Evolutionary conservation across 2,113 vertebrate species (phyloP), one percentile per base, ranked within the genome.

Genomic region (Galeopterus variegatus): DNA sequence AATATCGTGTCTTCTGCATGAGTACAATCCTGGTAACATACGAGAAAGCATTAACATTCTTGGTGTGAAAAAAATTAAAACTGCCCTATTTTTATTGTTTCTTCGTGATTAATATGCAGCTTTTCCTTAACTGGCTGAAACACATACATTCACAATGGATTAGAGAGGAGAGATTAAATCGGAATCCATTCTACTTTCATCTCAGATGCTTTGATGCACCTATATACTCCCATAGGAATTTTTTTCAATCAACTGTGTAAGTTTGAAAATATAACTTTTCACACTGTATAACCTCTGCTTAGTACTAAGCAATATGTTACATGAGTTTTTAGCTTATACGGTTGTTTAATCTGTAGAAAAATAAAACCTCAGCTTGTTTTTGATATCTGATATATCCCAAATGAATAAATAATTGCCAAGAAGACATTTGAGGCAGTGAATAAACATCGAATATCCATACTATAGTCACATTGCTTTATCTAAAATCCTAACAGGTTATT

Each of bases 1-100:
- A 62, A 36, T 72, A 21, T 72, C 54, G 18, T 31, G 18, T 60
- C 70, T 93, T 87, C 52, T 58, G 64, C 64, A 9, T n/a, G 80
- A 75, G 81, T 33, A 33, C 65, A 84, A 48, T 64, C 73, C 65
- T 88, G n/a, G 24, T 82, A 60, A 75, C 21, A 48, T 75, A 82
- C 72, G 23, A 36, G 64, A 45, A 70, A n/a, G 31, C 70, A 45
- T n/a, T n/a, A 48, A 45, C 31, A 41, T 85, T 79, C 72, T 77
- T 72, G 84, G 79, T 50, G 56, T 79, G 48, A 52, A 94, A 91
- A 90, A 91, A 94, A 10, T 23, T 84, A 94, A 60, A 88, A 84
- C 67, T 94, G 69, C 36, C 60, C 52, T 95, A 58, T 95, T 90
- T 97, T 94, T 90, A 52, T 88, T 79, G 60, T 70, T 88, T 4